Evolutionary conservation across 2,113 vertebrate genomes (phyloP).

Genomic region (Ptilorrhoa leucosticta): DNA sequence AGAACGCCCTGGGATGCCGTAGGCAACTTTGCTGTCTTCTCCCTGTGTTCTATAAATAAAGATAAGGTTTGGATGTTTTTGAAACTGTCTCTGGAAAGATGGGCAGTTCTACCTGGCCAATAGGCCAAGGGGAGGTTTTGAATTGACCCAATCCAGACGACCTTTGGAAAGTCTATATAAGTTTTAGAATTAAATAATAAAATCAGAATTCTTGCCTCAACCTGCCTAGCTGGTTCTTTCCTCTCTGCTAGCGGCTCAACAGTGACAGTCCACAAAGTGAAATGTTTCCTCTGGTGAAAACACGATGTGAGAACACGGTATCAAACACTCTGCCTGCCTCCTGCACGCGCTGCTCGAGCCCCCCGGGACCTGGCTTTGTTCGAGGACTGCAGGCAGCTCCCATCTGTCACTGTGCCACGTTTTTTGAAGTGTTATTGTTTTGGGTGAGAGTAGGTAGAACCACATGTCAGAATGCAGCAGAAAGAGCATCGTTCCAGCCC

Average conservation of each 20-base stretch:
- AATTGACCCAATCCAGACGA: too few relatives aligned
- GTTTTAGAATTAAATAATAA: too few relatives aligned
- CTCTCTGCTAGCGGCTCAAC: too few relatives aligned
- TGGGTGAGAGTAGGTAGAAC: not conserved
- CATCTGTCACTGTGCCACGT: not conserved
- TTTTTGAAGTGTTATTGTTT: not conserved
- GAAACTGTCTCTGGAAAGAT: too few relatives aligned
- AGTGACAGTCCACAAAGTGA: rapidly evolving
- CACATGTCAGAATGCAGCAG: not conserved
- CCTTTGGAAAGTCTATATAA: too few relatives aligned
- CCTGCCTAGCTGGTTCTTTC: too few relatives aligned
- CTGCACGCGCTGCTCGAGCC: rapidly evolving
- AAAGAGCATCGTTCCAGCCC: not conserved
- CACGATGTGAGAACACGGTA: not conserved
- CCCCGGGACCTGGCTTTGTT: not conserved
- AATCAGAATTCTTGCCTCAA: too few relatives aligned
- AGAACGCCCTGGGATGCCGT: not conserved
- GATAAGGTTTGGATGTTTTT: too few relatives aligned
- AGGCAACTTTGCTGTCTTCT: not conserved
- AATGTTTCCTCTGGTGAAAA: not conserved
- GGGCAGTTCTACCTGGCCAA: too few relatives aligned
- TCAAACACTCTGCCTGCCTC: not conserved
- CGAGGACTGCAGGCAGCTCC: not conserved
- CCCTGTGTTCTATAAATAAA: too few relatives aligned
- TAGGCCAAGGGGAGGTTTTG: too few relatives aligned